Percentiles rank a stretch among this genome's conserved stretches.
phyloP scores from a whole-genome alignment of 2,888 invertebrate species.

The Cynaeus angustus region DNA sequence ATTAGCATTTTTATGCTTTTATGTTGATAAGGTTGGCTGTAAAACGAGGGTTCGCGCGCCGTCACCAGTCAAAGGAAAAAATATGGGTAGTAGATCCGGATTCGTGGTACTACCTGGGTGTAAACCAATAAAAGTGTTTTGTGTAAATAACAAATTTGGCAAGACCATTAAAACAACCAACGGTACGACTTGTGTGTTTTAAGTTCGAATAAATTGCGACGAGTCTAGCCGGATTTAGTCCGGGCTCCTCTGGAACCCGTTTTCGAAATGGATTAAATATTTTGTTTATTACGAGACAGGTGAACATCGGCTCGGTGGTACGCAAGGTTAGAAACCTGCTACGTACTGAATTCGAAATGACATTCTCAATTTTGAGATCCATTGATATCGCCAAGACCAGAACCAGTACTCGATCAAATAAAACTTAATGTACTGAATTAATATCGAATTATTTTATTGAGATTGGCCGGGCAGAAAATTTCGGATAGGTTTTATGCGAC shows the following conservation, averaged over 20 bases:
- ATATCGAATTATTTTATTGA: slow-evolving; percentile 63
- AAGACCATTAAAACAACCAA: slow-evolving; percentile 10
- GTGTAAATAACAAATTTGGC: slow-evolving; percentile 33
- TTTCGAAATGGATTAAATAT: slow-evolving; percentile 45
- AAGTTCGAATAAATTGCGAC: slow-evolving; percentile 25
- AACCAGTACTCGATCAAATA: slow-evolving; percentile 63
- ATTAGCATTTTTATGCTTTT: slow-evolving; percentile 38
- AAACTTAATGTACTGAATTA: slow-evolving; percentile 66
- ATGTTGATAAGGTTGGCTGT: slow-evolving; percentile 20
- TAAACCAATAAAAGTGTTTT: slow-evolving; percentile 37
- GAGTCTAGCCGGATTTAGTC: slow-evolving; percentile 27
- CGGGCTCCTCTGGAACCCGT: slow-evolving; percentile 14
- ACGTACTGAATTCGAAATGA: slow-evolving; percentile 45
- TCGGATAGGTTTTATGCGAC: slow-evolving; percentile 32
- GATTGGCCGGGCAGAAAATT: slow-evolving; percentile 60
- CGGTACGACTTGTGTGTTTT: slow-evolving; percentile 26
- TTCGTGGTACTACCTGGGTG: slow-evolving; percentile 30
- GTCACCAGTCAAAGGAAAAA: slow-evolving; percentile 16
- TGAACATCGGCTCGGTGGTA: slow-evolving; percentile 34
- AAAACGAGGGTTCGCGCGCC: slow-evolving; percentile 23
- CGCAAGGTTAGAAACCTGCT: slow-evolving; percentile 43
- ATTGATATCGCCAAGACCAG: slow-evolving; percentile 48
- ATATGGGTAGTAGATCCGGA: slow-evolving; percentile 17
- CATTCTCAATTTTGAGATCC: slow-evolving; percentile 49
- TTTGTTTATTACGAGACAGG: slow-evolving; percentile 47